Percentiles rank a stretch among this genome's conserved stretches.
These are phyloP conservation scores for Aporophyla lueneburgensis DNA, from an alignment of 2,888 invertebrate species.

Conservation along the genomic window DNA sequence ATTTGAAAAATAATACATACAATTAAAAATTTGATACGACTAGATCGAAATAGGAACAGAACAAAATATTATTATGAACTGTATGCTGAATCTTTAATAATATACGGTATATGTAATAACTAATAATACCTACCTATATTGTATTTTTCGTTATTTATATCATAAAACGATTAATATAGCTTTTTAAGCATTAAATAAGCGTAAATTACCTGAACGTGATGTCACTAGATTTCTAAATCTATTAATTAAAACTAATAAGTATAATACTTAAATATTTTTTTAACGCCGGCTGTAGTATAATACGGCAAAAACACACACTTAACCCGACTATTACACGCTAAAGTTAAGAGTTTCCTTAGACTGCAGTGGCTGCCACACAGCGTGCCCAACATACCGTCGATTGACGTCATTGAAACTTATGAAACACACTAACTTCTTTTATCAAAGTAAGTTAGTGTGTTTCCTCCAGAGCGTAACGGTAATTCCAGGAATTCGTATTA, in stretches of 20 bases:
- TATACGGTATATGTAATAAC: too few relatives aligned
- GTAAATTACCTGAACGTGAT: neutral
- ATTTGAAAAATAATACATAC: neutral
- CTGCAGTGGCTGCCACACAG: too few relatives aligned
- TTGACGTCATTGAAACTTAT: too few relatives aligned
- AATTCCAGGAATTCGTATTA: too few relatives aligned
- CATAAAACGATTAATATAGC: neutral
- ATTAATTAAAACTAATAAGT: slow-evolving; percentile 1
- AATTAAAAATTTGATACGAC: neutral
- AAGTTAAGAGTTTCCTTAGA: too few relatives aligned
- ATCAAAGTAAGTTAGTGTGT: too few relatives aligned
- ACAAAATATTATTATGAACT: neutral
- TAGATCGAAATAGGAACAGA: slow-evolving; percentile 3
- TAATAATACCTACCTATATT: neutral
- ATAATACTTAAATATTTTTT: neutral
- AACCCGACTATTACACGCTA: neutral
- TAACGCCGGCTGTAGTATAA: neutral
- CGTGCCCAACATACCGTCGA: too few relatives aligned
- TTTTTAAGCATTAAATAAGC: neutral
- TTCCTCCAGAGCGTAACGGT: too few relatives aligned
- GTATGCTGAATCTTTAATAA: too few relatives aligned
- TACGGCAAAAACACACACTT: neutral
- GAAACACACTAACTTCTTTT: too few relatives aligned
- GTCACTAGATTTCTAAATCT: neutral
- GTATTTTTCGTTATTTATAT: neutral